Conservation (phyloP, 2,797 vertebrate genomes). For the Ptychobarbus kaznakovi region DNA sequence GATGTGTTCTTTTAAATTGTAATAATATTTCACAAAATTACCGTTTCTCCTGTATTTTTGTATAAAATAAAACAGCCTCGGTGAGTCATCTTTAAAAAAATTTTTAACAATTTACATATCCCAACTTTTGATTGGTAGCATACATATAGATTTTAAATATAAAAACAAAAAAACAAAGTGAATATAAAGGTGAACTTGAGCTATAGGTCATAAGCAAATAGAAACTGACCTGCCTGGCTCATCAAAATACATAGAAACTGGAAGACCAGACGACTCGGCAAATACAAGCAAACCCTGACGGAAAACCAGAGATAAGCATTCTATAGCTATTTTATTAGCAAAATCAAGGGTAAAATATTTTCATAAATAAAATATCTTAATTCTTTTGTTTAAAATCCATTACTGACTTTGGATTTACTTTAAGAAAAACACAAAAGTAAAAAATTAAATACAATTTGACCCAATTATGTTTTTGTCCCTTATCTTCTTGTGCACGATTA, state of each 20-base stretch:
- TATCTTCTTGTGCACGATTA: background rate
- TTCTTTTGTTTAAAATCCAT: background rate
- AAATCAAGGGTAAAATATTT: background rate
- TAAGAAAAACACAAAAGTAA: background rate
- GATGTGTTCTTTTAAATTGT: background rate
- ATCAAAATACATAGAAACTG: slow-evolving; percentile 86
- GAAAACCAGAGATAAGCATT: background rate
- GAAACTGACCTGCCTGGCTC: slow-evolving; percentile 83
- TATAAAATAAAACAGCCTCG: background rate
- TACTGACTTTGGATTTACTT: background rate
- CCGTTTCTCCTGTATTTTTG: background rate
- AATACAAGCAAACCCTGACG: slow-evolving; percentile 87
- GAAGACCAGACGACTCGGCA: slow-evolving; percentile 87
- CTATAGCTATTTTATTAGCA: background rate
- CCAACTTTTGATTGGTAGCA: background rate
- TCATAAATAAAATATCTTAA: too few relatives aligned
- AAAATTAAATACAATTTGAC: background rate
- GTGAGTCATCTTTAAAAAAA: background rate
- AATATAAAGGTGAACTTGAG: background rate
- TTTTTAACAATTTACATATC: background rate
- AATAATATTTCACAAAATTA: background rate
- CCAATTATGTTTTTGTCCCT: background rate
- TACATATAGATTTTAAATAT: background rate
- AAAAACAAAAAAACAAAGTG: too few relatives aligned
- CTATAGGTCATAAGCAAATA: background rate